phyloP scores from a whole-genome alignment of 37 sponge, comb jelly and placozoan species.

The Haliclona indistincta region DNA sequence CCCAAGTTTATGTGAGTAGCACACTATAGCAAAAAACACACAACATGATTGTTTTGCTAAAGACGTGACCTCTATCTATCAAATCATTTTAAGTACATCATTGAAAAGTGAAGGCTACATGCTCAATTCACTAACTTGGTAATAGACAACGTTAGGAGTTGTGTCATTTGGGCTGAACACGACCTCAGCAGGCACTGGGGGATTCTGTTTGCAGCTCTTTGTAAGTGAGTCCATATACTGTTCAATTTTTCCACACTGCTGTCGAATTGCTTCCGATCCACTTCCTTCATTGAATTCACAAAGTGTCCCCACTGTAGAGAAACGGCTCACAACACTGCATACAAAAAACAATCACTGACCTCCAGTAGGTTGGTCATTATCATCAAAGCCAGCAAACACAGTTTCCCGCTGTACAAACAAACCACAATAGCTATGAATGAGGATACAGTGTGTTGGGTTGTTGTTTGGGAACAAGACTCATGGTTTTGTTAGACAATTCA shows the following conservation, averaged over 20 bases:
- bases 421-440: too few species aligned
- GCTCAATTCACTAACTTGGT: too few species aligned
- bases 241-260: constrained; percentile 8
- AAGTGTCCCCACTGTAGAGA: constrained; percentile 34
- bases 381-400: constrained; percentile 60
- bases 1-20: too few species aligned
- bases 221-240: constrained; percentile 5
- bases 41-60: too few species aligned
- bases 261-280: neutral
- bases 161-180: constrained; percentile 57
- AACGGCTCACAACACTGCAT: too few species aligned
- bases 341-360: constrained; percentile 2
- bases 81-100: too few species aligned
- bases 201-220: neutral
- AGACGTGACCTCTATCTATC: too few species aligned
- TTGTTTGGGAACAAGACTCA: too few species aligned
- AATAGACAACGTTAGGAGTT: constrained; percentile 63
- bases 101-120: too few species aligned
- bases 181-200: constrained; percentile 24
- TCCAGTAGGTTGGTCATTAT: constrained; percentile 9
- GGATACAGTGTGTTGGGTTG: too few species aligned
- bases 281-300: constrained; percentile 16
- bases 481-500: too few species aligned
- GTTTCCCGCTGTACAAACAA: constrained; percentile 22
- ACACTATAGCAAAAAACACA: too few species aligned